These are phyloP conservation scores for Microtus montanus DNA, from an alignment of 2,113 vertebrate genomes.

Conservation along the genomic window DNA sequence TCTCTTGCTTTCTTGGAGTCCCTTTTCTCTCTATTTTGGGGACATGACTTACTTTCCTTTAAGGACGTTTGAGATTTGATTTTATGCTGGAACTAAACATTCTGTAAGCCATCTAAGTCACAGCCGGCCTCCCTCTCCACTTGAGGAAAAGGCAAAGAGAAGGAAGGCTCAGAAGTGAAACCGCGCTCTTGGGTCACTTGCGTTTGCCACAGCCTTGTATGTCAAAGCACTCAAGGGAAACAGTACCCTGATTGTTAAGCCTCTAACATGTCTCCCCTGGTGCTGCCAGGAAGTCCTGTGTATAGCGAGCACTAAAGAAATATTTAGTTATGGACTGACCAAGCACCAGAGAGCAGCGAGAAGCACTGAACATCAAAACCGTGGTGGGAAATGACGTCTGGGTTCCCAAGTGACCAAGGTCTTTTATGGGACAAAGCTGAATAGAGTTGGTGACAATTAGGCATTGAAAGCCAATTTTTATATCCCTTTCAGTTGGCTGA, in stretches of 20 bases:
- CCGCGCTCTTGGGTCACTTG: constrained; percentile 40
- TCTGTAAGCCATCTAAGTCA: background rate
- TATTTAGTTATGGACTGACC: constrained; percentile 72
- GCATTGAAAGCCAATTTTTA: constrained; percentile 37
- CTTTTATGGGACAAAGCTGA: constrained; percentile 56
- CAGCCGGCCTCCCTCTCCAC: constrained; percentile 4
- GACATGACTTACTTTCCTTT: background rate
- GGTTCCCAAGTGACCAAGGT: background rate
- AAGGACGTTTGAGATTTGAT: background rate
- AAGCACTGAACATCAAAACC: constrained; percentile 57
- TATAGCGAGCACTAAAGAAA: constrained; percentile 54
- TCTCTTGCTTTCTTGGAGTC: constrained; percentile 22
- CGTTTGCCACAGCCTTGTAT: constrained; percentile 33
- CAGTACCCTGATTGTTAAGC: constrained; percentile 49
- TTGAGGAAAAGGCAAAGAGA: background rate
- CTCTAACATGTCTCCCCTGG: constrained; percentile 33
- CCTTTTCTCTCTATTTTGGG: background rate
- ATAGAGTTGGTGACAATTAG: constrained; percentile 49
- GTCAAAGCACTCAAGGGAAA: constrained; percentile 49
- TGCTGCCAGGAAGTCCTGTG: constrained; percentile 72
- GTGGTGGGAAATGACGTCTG: constrained; percentile 48
- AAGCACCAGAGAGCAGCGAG: constrained; percentile 44
- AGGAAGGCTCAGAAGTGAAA: background rate
- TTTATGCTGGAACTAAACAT: constrained; percentile 23
- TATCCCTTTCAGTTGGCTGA: background rate